Evolutionary conservation across 2,113 vertebrate genomes (phyloP).

Genomic region (Oplegnathus fasciatus): DNA sequence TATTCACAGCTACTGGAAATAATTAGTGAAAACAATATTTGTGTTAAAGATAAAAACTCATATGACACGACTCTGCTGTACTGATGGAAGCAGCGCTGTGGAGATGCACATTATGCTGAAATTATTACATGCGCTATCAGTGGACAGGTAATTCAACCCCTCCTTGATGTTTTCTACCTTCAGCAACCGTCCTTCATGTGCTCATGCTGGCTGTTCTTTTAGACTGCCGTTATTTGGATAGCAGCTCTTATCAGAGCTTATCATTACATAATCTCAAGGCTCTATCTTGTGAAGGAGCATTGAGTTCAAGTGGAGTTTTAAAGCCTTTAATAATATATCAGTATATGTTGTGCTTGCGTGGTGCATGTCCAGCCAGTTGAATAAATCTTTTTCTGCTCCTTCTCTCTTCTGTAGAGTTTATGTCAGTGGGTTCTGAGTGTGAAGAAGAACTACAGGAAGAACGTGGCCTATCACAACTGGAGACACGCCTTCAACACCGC

Average conservation of each 20-base stretch:
- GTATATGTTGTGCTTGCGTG: not conserved
- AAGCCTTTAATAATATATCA: not conserved
- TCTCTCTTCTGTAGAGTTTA: slow-evolving; percentile 86
- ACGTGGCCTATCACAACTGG: slow-evolving; percentile 98
- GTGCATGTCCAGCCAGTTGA: not conserved
- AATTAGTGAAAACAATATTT: no score
- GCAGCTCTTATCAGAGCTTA: not conserved
- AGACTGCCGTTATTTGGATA: not conserved
- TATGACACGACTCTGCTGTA: no score
- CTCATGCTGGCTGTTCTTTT: not conserved
- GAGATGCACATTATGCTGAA: not conserved
- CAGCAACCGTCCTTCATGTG: not conserved
- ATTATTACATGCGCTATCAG: not conserved
- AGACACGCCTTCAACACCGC: slow-evolving; percentile 97
- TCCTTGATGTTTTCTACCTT: not conserved
- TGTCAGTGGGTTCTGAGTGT: slow-evolving; percentile 98
- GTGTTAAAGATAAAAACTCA: no score
- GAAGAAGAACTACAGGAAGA: slow-evolving; percentile 99
- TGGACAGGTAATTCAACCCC: no score
- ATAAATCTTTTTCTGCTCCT: not conserved
- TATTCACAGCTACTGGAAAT: no score
- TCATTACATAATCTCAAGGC: not conserved
- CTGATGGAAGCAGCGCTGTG: no score
- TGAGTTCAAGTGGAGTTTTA: not conserved
- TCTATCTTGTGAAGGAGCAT: no score